A percentile compares a stretch with the other conserved stretches of the same genome.
phyloP scores from a whole-genome alignment of 2,888 invertebrate species.

The Dicycla oo region DNA sequence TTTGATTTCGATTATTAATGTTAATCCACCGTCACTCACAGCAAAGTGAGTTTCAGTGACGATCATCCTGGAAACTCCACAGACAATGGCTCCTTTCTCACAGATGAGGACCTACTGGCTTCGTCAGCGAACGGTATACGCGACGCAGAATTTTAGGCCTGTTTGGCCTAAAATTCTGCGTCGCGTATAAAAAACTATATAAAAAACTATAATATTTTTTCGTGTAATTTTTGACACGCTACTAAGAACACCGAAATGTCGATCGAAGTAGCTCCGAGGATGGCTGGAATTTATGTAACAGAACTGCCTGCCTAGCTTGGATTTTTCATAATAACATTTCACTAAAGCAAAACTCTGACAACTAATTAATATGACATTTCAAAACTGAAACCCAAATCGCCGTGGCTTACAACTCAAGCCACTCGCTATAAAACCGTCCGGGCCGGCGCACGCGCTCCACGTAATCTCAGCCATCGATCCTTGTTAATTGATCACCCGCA shows the following conservation, averaged over 20 bases:
- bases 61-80: no score
- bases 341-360: not conserved
- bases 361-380: not conserved
- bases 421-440: constrained; percentile 37
- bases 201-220: no score
- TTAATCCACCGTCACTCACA: not conserved
- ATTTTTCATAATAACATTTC: not conserved
- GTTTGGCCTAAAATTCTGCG: no score
- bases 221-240: no score
- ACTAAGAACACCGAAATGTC: not conserved
- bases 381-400: constrained; percentile 26
- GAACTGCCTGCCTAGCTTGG: not conserved
- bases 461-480: constrained; percentile 83
- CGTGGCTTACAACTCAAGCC: constrained; percentile 9
- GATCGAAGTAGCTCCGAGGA: not conserved
- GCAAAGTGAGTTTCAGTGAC: not conserved
- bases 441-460: constrained; percentile 77
- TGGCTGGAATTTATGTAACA: not conserved
- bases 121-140: no score
- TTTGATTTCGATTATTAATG: not conserved
- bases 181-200: no score
- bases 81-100: no score
- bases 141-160: no score
- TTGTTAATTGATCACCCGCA: constrained; percentile 86
- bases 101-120: no score